Percentiles rank a stretch among this genome's conserved stretches.
These are phyloP conservation scores for Acronicta leporina DNA, from an alignment of 2,888 invertebrate species.

Conservation along the genomic window DNA sequence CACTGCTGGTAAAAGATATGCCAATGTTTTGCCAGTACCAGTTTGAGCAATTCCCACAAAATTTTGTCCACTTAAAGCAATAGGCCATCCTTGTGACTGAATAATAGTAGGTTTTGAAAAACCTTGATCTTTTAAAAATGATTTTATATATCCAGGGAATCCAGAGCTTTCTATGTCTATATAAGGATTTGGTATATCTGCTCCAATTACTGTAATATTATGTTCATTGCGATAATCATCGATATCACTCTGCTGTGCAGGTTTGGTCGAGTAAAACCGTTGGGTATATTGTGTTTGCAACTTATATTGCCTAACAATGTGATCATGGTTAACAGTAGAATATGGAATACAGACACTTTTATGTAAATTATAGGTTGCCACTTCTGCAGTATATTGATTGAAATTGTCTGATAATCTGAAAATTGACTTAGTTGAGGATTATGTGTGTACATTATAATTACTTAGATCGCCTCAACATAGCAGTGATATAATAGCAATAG, in stretches of 20 bases:
- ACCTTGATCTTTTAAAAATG: constrained; percentile 90
- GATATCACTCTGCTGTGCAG: constrained; percentile 83
- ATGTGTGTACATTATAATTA: too few relatives aligned
- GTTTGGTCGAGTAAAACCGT: constrained; percentile 72
- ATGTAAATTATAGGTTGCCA: constrained; percentile 47
- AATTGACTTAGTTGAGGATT: background rate
- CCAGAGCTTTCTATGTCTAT: constrained; percentile 92
- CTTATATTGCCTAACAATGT: constrained; percentile 44
- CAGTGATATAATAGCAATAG: background rate
- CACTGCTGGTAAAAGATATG: constrained; percentile 94
- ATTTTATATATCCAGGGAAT: constrained; percentile 92
- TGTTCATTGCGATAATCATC: constrained; percentile 90
- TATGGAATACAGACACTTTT: constrained; percentile 54
- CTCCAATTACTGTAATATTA: constrained; percentile 93
- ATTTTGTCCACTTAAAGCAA: constrained; percentile 93
- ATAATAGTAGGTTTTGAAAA: constrained; percentile 94
- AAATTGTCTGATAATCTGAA: constrained; percentile 66
- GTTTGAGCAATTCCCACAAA: constrained; percentile 96
- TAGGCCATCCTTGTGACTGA: constrained; percentile 95
- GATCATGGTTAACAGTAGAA: constrained; percentile 54
- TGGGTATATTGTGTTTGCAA: constrained; percentile 31
- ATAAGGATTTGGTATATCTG: constrained; percentile 92
- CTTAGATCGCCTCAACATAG: background rate
- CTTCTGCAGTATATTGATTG: constrained; percentile 55
- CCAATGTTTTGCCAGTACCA: constrained; percentile 93